Evolutionary conservation across 2,113 vertebrate genomes (phyloP).

Genomic region (Ariopsis seemanni): DNA sequence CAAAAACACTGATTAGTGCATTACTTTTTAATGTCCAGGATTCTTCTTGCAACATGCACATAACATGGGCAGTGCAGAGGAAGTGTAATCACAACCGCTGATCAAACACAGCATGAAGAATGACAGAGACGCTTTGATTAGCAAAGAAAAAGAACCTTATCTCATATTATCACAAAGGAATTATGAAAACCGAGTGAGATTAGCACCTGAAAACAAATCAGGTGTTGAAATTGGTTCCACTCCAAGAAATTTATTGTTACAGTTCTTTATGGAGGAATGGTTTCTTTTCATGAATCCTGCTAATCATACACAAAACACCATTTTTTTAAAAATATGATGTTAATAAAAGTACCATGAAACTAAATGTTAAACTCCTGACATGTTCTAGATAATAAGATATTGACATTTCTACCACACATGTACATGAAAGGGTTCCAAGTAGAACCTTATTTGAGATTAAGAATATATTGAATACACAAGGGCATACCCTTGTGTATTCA

Average conservation of each 20-base stretch:
- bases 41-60: not conserved
- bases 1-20: constrained; percentile 4
- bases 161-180: constrained; percentile 18
- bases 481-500: no score
- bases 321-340: not conserved
- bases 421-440: not conserved
- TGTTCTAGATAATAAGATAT: not conserved
- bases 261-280: not conserved
- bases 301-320: not conserved
- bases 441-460: not conserved
- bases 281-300: not conserved
- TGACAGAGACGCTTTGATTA: constrained; percentile 1
- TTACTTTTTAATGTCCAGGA: not conserved
- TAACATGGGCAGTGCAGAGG: not conserved
- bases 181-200: constrained; percentile 16
- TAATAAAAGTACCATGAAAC: not conserved
- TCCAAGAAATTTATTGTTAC: not conserved
- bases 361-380: not conserved
- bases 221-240: constrained; percentile 4
- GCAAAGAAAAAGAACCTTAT: not conserved
- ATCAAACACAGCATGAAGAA: constrained; percentile 29
- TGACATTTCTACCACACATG: not conserved
- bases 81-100: not conserved
- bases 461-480: no score
- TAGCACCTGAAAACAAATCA: constrained; percentile 26